Percentiles rank a stretch among this genome's conserved stretches.
These are phyloP conservation scores for Ephydatia muelleri DNA, from an alignment of 37 sponge, comb jelly and placozoan species.

Conservation along the genomic window DNA sequence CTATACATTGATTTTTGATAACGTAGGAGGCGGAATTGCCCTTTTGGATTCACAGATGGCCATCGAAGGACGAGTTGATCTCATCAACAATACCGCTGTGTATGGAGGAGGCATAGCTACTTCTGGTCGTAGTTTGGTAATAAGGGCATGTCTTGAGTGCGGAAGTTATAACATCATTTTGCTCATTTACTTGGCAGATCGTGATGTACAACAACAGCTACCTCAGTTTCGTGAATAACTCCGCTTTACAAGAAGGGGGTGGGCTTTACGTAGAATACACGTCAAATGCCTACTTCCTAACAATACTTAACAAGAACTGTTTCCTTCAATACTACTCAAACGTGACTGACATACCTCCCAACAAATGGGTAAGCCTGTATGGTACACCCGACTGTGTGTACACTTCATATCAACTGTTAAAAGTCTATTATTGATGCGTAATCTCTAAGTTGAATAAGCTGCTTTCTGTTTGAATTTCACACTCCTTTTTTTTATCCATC, in stretches of 20 bases:
- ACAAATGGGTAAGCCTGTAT: slow-evolving; percentile 51
- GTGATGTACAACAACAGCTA: slow-evolving; percentile 19
- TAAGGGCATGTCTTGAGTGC: too few species aligned
- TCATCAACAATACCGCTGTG: slow-evolving; percentile 51
- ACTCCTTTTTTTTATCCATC: slow-evolving; percentile 12
- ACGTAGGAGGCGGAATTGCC: slow-evolving; percentile 58
- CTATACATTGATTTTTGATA: slow-evolving; percentile 24
- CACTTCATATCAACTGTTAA: too few species aligned
- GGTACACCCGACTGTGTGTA: too few species aligned
- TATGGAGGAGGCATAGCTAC: slow-evolving; percentile 67
- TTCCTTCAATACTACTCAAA: slow-evolving; percentile 56
- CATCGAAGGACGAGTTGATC: slow-evolving; percentile 28
- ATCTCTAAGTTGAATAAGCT: too few species aligned
- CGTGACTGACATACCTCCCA: slow-evolving; percentile 27
- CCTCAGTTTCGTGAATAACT: slow-evolving; percentile 48
- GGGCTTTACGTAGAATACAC: slow-evolving; percentile 73
- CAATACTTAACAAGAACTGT: slow-evolving; percentile 66
- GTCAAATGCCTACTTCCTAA: slow-evolving; percentile 52
- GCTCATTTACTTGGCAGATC: slow-evolving; percentile 11
- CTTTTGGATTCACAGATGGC: slow-evolving; percentile 64
- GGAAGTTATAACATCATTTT: too few species aligned
- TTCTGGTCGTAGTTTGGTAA: slow-evolving; percentile 68
- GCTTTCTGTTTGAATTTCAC: too few species aligned
- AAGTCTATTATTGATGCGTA: too few species aligned
- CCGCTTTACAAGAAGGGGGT: slow-evolving; percentile 43